Evolutionary conservation across 2,888 invertebrate species (phyloP).

Genomic region (Thymelicus acteon): DNA sequence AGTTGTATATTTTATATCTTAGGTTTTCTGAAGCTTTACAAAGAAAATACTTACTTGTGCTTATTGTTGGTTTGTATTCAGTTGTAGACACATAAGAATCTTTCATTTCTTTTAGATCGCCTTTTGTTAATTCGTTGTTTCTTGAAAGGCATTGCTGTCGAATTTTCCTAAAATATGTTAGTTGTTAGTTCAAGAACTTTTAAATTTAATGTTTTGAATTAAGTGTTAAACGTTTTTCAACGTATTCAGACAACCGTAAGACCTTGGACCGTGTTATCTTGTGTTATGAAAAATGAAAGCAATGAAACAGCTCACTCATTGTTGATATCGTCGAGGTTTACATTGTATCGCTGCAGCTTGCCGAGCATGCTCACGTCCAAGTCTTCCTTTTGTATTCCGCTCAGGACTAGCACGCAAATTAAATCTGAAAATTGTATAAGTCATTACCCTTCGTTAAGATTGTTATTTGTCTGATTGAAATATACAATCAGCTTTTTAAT

Average conservation of each 20-base stretch:
- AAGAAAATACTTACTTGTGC: slow-evolving; percentile 5
- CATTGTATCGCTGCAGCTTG: slow-evolving; percentile 67
- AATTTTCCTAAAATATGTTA: not conserved
- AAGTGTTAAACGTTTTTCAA: not conserved
- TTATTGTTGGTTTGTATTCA: not conserved
- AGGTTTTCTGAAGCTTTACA: not conserved
- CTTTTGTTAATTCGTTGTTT: not conserved
- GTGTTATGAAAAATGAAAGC: slow-evolving; percentile 5
- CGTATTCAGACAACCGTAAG: not conserved
- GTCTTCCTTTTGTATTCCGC: slow-evolving; percentile 74
- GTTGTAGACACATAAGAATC: slow-evolving; percentile 8
- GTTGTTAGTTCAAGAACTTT: too few species aligned
- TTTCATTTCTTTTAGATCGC: not conserved
- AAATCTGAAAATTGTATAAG: slow-evolving; percentile 65
- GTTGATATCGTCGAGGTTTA: slow-evolving; percentile 67
- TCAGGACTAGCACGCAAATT: slow-evolving; percentile 71
- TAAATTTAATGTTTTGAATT: not conserved
- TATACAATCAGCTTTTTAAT: too few species aligned
- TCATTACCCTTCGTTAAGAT: slow-evolving; percentile 11
- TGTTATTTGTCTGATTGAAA: too few species aligned
- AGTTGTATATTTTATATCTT: too few species aligned
- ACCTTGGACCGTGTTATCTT: slow-evolving; percentile 3
- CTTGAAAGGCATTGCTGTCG: slow-evolving; percentile 13
- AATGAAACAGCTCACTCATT: slow-evolving; percentile 61
- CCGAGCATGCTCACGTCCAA: slow-evolving; percentile 61